phyloP scores from a whole-genome alignment of 2,888 invertebrate species.

The Macrosoma leucophasiata region DNA sequence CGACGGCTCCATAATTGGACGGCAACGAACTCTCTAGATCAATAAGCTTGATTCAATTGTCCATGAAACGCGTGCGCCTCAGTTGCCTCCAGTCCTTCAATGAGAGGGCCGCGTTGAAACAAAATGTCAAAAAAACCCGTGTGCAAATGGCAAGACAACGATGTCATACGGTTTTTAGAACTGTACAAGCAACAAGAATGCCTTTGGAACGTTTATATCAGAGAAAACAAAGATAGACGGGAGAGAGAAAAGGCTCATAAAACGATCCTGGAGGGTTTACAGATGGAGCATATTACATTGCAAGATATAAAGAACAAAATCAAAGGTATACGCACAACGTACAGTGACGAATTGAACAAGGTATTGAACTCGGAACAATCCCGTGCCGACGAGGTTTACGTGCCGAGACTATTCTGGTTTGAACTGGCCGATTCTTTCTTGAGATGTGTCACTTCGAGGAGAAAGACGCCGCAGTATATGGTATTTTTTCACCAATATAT shows the following conservation, averaged over 20 bases:
- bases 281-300: not conserved
- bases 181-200: not conserved
- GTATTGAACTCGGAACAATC: not conserved
- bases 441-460: not conserved
- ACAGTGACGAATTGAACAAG: conserved; percentile 1
- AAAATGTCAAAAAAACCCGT: not conserved
- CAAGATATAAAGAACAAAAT: conserved; percentile 3
- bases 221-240: not conserved
- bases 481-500: no score
- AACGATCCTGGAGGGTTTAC: not conserved
- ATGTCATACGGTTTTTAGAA: not conserved
- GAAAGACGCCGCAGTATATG: not conserved
- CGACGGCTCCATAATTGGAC: no score
- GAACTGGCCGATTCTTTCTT: conserved; percentile 1
- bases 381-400: not conserved
- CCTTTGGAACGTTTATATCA: not conserved
- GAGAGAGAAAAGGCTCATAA: not conserved
- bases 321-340: conserved; percentile 2
- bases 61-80: no score
- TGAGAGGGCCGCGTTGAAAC: no score
- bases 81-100: no score
- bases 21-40: no score
- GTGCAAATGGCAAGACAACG: not conserved
- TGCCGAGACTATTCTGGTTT: conserved; percentile 2
- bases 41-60: no score